Percentiles rank a stretch among this genome's conserved stretches.
Conservation (phyloP, 2,888 invertebrate genomes). For the Cosmia pyralina region DNA sequence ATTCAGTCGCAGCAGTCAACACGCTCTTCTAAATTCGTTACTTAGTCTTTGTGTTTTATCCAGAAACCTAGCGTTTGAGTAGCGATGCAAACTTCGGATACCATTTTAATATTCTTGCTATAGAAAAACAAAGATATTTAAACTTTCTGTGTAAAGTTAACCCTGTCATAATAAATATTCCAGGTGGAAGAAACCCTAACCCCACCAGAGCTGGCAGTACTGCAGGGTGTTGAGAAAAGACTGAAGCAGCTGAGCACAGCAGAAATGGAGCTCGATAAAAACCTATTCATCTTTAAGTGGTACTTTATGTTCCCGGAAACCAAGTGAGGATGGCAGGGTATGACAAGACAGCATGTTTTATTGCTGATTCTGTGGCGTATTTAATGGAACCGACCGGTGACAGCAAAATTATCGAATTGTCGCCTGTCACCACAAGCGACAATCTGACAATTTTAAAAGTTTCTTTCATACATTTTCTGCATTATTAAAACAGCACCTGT, state of each 20-base stretch:
- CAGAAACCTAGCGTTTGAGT: not conserved
- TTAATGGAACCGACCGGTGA: no score
- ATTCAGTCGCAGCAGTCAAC: not conserved
- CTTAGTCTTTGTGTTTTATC: not conserved
- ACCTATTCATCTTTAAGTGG: conserved; percentile 95
- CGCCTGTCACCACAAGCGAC: no score
- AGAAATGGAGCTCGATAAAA: conserved; percentile 95
- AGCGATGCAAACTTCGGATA: not conserved
- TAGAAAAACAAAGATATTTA: not conserved
- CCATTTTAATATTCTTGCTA: not conserved
- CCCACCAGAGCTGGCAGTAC: conserved; percentile 94
- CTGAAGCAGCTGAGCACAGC: conserved; percentile 94
- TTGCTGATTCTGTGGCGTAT: not conserved
- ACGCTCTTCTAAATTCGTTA: not conserved
- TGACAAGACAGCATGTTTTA: not conserved
- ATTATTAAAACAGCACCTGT: not conserved
- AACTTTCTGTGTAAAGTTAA: not conserved
- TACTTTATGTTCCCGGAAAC: conserved; percentile 89
- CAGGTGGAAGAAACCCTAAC: conserved; percentile 96
- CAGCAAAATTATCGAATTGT: not conserved
- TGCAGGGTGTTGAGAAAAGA: conserved; percentile 93
- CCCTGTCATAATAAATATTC: conserved; percentile 8
- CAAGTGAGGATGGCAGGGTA: conserved; percentile 20
- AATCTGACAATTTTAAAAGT: not conserved
- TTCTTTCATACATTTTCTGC: not conserved